Percentiles rank a stretch among this genome's conserved stretches.
Conservation (phyloP, 2,797 vertebrate genomes). For the Semotilus atromaculatus region DNA sequence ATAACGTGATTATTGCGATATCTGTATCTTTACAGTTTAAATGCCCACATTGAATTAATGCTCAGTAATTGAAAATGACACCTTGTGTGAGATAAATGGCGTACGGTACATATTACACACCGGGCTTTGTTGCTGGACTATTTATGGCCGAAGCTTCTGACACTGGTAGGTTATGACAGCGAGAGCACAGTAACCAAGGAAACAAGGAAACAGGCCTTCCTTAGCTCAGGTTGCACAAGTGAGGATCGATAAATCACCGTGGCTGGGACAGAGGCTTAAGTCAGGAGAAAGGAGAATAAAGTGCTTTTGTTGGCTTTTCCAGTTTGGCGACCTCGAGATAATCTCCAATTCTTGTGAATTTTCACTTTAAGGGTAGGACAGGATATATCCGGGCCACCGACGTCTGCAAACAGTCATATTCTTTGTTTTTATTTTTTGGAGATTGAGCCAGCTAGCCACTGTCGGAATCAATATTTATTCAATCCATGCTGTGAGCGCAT, state of each 20-base stretch:
- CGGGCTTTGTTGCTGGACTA: slow-evolving; percentile 38
- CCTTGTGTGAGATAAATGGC: slow-evolving; percentile 33
- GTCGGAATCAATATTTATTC: slow-evolving; percentile 68
- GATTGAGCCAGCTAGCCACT: slow-evolving; percentile 61
- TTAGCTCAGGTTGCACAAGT: slow-evolving; percentile 54
- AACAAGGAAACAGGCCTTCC: slow-evolving; percentile 60
- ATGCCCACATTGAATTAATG: neutral
- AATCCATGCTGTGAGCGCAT: slow-evolving; percentile 65
- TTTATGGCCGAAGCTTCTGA: slow-evolving; percentile 52
- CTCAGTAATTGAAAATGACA: slow-evolving; percentile 36
- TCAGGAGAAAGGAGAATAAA: slow-evolving; percentile 36
- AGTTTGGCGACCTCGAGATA: slow-evolving; percentile 33
- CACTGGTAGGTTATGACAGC: slow-evolving; percentile 49
- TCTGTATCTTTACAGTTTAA: neutral
- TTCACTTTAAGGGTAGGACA: slow-evolving; percentile 47
- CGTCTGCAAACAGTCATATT: slow-evolving; percentile 33
- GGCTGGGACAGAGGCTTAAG: slow-evolving; percentile 38
- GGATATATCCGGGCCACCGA: neutral
- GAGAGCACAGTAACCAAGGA: slow-evolving; percentile 54
- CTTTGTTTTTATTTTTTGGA: slow-evolving; percentile 60
- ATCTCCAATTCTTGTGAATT: slow-evolving; percentile 39
- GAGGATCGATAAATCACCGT: slow-evolving; percentile 60
- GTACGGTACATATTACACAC: neutral
- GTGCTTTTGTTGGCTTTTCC: slow-evolving; percentile 27
- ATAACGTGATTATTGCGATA: neutral